Base-by-base conservation (phyloP, 2,113 vertebrate genomes). In the Istiophorus platypterus region DNA sequence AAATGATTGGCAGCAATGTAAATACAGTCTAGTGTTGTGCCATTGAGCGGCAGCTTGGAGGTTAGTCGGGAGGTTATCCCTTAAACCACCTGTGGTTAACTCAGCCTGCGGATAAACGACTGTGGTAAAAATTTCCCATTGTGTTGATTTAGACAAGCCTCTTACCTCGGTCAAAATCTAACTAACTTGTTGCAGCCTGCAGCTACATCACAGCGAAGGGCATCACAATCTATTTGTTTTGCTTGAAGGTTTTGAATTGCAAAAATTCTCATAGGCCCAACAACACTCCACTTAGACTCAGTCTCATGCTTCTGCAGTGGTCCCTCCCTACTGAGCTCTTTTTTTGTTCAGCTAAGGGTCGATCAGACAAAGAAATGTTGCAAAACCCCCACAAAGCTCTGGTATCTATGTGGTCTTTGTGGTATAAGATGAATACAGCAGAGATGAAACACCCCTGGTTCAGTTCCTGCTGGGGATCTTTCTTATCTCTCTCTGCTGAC, bases 291-390 rank as follows among this genome's bases (percentile, higher is more conserved):
- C 14, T 27, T 67, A 9, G 18, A 62, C 68, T 70, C 24, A 45
- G 31, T 29, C 11, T 64, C 47, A 54, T 27, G 22, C 59, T 20
- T 52, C 45, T 41, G n/a, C 34, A 64, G 70, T 14, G 18, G 1
- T 49, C 20, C 24, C 15, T 63, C 5, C 29, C 22, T 22, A n/a
- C 41, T 65, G 15, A 27, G 7, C 64, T 39, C 5, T 27, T 10
- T 42, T 41, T 63, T 61, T 3, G 15, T 29, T 29, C n/a, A 56
- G 22, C 29, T 17, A 5, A 59, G 41, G 22, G 15, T 51, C 22
- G n/a, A 18, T 61, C 12, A 73, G 14, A 65, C 62, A 65, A 65
- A 65, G 39, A 13, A 13, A 18, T 65, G 62, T 63, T 39, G 20
- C n/a, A 62, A 37, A 39, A n/a, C n/a, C n/a, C 18, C 59, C 59